A percentile compares a stretch with the other conserved stretches of the same genome.
Evolutionary conservation across 2,797 vertebrate genomes (phyloP).

Genomic region (Garrulus glandarius): DNA sequence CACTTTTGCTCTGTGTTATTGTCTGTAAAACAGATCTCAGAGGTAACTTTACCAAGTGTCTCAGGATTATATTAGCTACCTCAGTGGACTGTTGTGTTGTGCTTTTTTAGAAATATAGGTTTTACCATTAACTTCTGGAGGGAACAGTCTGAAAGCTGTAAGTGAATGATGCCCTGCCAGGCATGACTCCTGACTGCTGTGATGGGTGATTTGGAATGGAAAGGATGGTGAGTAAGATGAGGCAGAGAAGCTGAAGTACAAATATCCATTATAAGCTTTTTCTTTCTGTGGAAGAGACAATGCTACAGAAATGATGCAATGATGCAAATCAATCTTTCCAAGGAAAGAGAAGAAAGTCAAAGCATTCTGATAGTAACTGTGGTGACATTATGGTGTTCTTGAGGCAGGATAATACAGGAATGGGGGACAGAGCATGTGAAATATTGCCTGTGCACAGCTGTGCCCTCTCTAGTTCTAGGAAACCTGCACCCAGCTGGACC

Average conservation of each 20-base stretch:
- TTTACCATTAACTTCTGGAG: constrained; percentile 31
- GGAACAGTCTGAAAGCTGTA: constrained; percentile 44
- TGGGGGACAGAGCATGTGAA: not conserved
- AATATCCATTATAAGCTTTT: not conserved
- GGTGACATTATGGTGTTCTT: not conserved
- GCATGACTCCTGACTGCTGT: constrained; percentile 35
- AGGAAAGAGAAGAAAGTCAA: not conserved
- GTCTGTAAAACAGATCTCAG: constrained; percentile 20
- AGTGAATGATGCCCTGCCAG: constrained; percentile 46
- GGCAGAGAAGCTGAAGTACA: not conserved
- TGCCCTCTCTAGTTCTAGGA: not conserved
- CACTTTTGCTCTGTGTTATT: not conserved
- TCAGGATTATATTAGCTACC: constrained; percentile 60
- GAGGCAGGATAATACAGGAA: not conserved
- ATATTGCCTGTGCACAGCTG: not conserved
- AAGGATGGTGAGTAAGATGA: not conserved
- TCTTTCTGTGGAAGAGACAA: not conserved
- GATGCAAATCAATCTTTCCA: not conserved
- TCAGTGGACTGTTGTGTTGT: constrained; percentile 18
- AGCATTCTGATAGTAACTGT: not conserved
- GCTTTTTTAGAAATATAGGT: constrained; percentile 54
- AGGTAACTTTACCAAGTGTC: constrained; percentile 47
- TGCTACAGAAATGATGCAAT: not conserved
- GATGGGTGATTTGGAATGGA: not conserved
- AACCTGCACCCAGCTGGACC: not conserved